phyloP scores from a whole-genome alignment of 1,140 invertebrate species.

The Galleria mellonella region DNA sequence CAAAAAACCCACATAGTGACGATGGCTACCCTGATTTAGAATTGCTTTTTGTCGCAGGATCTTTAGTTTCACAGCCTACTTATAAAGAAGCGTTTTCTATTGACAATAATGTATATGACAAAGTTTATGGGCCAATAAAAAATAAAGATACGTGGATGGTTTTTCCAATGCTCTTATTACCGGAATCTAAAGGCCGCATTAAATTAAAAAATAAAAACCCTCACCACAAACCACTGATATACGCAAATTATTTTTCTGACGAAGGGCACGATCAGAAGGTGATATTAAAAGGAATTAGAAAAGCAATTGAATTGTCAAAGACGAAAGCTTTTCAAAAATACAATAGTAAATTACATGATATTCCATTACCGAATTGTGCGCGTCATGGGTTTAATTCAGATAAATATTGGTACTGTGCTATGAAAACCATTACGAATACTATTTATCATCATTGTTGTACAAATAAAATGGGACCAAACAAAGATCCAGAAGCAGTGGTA shows the following conservation, averaged over 20 bases:
- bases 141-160: constrained; percentile 74
- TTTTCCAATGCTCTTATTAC: constrained; percentile 79
- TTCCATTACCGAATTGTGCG: constrained; percentile 76
- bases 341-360: constrained; percentile 74
- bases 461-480: constrained; percentile 85
- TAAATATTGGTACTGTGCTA: constrained; percentile 83
- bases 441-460: constrained; percentile 87
- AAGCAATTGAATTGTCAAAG: constrained; percentile 72
- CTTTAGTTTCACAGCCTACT: constrained; percentile 58
- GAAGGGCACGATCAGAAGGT: constrained; percentile 76
- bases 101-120: constrained; percentile 23
- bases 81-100: constrained; percentile 68
- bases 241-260: constrained; percentile 84
- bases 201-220: constrained; percentile 80
- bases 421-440: constrained; percentile 78
- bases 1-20: constrained; percentile 74
- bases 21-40: constrained; percentile 83
- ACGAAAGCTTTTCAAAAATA: constrained; percentile 76
- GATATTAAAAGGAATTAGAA: constrained; percentile 76
- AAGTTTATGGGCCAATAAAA: constrained; percentile 38
- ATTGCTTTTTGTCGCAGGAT: constrained; percentile 75
- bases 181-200: constrained; percentile 82
- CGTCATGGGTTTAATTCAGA: constrained; percentile 76
- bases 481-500: constrained; percentile 80
- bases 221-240: constrained; percentile 83